A percentile compares a stretch with the other conserved stretches of the same genome.
phyloP scores from a whole-genome alignment of 1,140 invertebrate species.

The Ruditapes philippinarum region DNA sequence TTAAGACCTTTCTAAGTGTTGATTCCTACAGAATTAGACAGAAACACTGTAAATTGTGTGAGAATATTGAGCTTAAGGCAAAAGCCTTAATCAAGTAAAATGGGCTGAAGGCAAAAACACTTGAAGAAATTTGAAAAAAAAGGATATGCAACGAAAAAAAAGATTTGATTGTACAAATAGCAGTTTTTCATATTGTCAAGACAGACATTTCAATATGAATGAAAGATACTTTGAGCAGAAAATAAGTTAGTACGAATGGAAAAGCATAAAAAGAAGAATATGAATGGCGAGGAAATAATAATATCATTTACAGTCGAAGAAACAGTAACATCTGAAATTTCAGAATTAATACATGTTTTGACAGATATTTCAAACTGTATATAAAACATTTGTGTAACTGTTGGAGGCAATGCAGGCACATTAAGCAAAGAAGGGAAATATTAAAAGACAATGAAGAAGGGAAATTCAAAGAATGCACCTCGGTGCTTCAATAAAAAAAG shows the following conservation, averaged over 20 bases:
- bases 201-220: neutral
- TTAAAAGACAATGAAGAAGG: slow-evolving; percentile 42
- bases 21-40: neutral
- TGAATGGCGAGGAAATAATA: neutral
- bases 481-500: slow-evolving; percentile 66
- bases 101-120: neutral
- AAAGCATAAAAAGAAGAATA: neutral
- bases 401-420: neutral
- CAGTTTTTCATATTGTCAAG: neutral
- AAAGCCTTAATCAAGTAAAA: neutral
- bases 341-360: neutral
- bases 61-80: neutral
- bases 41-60: slow-evolving; percentile 47
- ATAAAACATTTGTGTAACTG: neutral
- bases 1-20: slow-evolving; percentile 32
- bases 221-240: neutral
- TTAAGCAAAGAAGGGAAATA: neutral
- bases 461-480: slow-evolving; percentile 72
- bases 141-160: neutral
- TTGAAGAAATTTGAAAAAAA: neutral
- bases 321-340: neutral
- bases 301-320: slow-evolving; percentile 18
- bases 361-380: neutral
- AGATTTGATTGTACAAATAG: neutral
- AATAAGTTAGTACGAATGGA: neutral